Percentiles rank a stretch among this genome's conserved stretches.
phyloP scores from a whole-genome alignment of 2,888 invertebrate genomes.

The Brachycybe producta region DNA sequence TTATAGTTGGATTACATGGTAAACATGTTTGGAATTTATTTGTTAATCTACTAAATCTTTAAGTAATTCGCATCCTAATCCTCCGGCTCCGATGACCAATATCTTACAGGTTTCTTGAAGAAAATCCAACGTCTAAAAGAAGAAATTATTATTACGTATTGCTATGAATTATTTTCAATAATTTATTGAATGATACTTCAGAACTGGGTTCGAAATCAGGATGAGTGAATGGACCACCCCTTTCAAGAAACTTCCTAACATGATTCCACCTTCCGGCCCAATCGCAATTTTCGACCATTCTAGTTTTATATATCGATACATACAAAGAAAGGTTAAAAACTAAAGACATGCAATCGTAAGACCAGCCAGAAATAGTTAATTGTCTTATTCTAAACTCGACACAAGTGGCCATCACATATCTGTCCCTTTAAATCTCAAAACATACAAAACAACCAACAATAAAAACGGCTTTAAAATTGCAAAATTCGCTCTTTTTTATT shows the following conservation, averaged over 20 bases:
- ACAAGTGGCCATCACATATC: no score
- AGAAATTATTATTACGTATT: not conserved
- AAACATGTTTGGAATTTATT: no score
- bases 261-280: conserved; percentile 54
- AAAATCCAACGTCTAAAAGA: conserved; percentile 53
- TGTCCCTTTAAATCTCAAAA: no score
- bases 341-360: no score
- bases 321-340: no score
- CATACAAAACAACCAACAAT: no score
- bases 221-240: conserved; percentile 84
- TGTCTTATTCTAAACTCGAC: no score
- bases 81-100: conserved; percentile 87
- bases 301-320: no score
- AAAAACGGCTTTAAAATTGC: no score
- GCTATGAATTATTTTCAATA: not conserved
- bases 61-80: conserved; percentile 91
- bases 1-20: not conserved
- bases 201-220: conserved; percentile 79
- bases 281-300: conserved; percentile 14
- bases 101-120: conserved; percentile 74
- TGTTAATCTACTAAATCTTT: conserved; percentile 80
- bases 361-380: no score
- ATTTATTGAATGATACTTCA: conserved; percentile 38
- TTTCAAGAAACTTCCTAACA: conserved; percentile 69
- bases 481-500: no score